phyloP scores from a whole-genome alignment of 2,113 vertebrate species.

The Hydrochoerus hydrochaeris region DNA sequence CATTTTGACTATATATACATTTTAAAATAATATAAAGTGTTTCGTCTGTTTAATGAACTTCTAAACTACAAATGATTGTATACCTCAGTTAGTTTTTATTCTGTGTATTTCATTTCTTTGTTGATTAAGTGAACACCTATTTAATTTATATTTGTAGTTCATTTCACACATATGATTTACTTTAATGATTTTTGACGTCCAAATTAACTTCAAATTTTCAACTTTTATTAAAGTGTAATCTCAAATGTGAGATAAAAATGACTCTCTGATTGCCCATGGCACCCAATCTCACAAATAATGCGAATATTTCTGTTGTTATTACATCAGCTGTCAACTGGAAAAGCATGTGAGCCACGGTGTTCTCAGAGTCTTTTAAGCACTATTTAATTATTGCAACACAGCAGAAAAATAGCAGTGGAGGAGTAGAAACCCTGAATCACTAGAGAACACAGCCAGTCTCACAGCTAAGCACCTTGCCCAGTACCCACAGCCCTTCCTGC shows the following conservation, averaged over 20 bases:
- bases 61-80: not conserved
- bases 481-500: not conserved
- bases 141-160: not conserved
- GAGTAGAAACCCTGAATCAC: not conserved
- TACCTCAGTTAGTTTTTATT: not conserved
- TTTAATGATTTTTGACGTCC: not conserved
- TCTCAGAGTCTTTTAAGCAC: not conserved
- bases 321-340: not conserved
- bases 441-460: not conserved
- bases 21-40: not conserved
- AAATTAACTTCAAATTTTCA: not conserved
- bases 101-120: not conserved
- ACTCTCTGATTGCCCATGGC: not conserved
- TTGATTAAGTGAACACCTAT: not conserved
- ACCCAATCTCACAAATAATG: not conserved
- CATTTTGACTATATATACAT: too few species aligned
- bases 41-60: not conserved
- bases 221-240: not conserved
- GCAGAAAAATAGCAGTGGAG: not conserved
- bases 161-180: slow-evolving; percentile 17
- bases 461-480: not conserved
- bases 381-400: not conserved
- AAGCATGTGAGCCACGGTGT: not conserved
- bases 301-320: not conserved
- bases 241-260: not conserved